Base-by-base conservation (phyloP, 2,113 vertebrate species). In the Atractosteus spatula region DNA sequence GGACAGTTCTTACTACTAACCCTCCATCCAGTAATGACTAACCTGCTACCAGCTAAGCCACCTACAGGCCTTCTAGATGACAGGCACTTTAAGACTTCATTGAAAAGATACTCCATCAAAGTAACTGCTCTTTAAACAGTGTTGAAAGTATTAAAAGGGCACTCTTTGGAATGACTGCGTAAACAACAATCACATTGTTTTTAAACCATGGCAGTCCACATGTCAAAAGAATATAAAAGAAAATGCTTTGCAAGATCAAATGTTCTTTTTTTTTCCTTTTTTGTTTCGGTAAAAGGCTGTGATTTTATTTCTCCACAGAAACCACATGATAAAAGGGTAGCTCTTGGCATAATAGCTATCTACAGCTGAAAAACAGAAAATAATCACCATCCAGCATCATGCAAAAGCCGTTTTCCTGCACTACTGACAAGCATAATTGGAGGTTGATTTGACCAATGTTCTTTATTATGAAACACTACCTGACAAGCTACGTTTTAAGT, bases 401-500 rank as follows among this genome's bases (percentile, higher is more conserved):
- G 65, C 62, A 57, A 56, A 45, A 57, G 64, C n/a, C 69, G 72
- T 69, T 74, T 67, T 77, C 55, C 69, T 68, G 65, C n/a, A 61
- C 68, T 71, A 51, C 80, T 70, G 69, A 63, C 57, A 72, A 69
- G 66, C 74, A 70, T 76, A 77, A 78, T 75, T 80, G 65, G 42
- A 69, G 68, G 42, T 71, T 78, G 65, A 78, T 80, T 76, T 82
- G 79, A 79, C 59, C 75, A 74, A 55, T 51, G 66, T 78, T 73
- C 76, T 42, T 78, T 3, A 41, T 63, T 47, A 16, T 5, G 51
- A 71, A 66, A 72, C 77, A 76, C 69, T 81, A 76, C 71, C 68
- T 74, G 74, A 83, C 72, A 74, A 56, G 41, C 61, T 73, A 14
- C 75, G 73, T 78, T 81, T 84, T 74, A 74, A 78, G 75, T 69